phyloP scores from a whole-genome alignment of 1,140 invertebrate species.

The Euborellia annulipes region DNA sequence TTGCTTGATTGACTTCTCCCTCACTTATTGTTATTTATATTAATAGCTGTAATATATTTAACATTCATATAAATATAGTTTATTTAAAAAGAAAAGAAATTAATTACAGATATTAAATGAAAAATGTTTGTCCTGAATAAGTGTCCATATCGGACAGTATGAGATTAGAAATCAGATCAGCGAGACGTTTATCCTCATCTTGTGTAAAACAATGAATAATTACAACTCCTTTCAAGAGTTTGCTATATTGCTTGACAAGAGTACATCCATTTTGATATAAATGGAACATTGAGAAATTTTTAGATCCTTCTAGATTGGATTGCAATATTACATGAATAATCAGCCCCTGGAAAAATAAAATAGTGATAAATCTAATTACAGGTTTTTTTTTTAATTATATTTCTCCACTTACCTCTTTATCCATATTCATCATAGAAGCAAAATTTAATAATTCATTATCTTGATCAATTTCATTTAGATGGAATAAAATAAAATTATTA shows the following conservation, averaged over 20 bases:
- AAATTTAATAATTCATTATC: slow-evolving; percentile 17
- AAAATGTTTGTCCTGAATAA: slow-evolving; percentile 19
- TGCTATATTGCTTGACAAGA: slow-evolving; percentile 19
- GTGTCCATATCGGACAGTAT: slow-evolving; percentile 13
- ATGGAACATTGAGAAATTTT: slow-evolving; percentile 16
- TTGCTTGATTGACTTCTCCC: too few species aligned
- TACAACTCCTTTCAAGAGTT: slow-evolving; percentile 18
- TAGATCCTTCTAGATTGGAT: slow-evolving; percentile 14
- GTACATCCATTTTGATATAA: slow-evolving; percentile 14
- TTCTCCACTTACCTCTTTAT: slow-evolving; percentile 13
- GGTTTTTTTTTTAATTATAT: neutral
- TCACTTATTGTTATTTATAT: too few species aligned
- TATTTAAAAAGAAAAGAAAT: too few species aligned
- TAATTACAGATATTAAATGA: slow-evolving; percentile 10
- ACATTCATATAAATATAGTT: too few species aligned
- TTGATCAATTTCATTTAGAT: slow-evolving; percentile 17
- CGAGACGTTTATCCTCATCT: slow-evolving; percentile 12
- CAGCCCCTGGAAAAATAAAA: slow-evolving; percentile 14
- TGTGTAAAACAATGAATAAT: slow-evolving; percentile 16
- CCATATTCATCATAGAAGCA: slow-evolving; percentile 15
- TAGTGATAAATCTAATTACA: neutral
- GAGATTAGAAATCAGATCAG: slow-evolving; percentile 13
- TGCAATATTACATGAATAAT: slow-evolving; percentile 19
- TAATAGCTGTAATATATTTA: too few species aligned
- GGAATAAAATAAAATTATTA: slow-evolving; percentile 17